Conservation (phyloP, 2,797 vertebrate genomes). For the Florisuga fusca region DNA sequence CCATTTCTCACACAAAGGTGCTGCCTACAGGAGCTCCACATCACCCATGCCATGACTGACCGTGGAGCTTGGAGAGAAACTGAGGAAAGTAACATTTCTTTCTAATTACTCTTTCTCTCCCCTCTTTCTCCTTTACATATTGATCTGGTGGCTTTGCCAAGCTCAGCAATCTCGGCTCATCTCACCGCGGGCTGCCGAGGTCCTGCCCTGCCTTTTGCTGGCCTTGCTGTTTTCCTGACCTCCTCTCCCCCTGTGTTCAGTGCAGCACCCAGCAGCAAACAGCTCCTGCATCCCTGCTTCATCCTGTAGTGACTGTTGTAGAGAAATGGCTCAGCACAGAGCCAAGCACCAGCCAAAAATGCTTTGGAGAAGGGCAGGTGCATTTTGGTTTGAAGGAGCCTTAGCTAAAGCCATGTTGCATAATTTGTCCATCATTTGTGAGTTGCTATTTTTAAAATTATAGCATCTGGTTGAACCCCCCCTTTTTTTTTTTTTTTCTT, state of each 20-base stretch:
- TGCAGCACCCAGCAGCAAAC: not conserved
- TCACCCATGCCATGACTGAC: not conserved
- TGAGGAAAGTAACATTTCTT: not conserved
- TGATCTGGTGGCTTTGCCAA: not conserved
- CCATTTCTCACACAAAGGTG: not conserved
- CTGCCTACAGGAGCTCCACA: not conserved
- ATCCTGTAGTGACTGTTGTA: not conserved
- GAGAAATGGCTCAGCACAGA: not conserved
- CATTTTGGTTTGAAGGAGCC: not conserved
- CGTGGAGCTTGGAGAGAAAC: not conserved
- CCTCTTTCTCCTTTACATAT: slow-evolving; percentile 52
- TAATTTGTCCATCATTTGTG: not conserved
- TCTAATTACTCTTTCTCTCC: not conserved
- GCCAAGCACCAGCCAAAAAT: rapidly evolving
- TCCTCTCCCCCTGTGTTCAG: rapidly evolving
- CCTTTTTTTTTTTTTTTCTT: not conserved
- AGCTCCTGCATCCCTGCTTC: rapidly evolving
- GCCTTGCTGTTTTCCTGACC: not conserved
- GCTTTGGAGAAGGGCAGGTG: too few relatives aligned
- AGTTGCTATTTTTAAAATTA: not conserved
- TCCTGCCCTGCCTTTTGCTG: slow-evolving; percentile 53
- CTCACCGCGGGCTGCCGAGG: not conserved
- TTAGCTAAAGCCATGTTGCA: not conserved
- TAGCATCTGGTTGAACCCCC: not conserved
- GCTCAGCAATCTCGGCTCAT: not conserved